Percentiles rank a stretch among this genome's conserved stretches.
Conservation (phyloP, 2,113 vertebrate species). For the Hydropotes inermis region DNA sequence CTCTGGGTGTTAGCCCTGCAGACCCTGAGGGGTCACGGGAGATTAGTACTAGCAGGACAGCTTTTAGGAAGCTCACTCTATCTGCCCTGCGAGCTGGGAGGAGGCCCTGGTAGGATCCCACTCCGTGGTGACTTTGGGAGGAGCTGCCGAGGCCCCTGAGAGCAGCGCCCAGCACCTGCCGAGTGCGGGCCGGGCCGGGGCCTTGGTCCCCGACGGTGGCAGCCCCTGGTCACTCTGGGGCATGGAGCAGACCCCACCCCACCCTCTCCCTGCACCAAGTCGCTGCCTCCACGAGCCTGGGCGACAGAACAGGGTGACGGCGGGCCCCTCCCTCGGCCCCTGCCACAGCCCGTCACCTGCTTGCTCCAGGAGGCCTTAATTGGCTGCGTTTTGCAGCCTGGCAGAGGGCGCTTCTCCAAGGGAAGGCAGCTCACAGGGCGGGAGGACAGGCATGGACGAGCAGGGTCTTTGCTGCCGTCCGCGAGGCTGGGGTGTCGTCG, state of each 20-base stretch:
- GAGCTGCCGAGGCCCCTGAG: neutral
- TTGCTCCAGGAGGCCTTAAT: neutral
- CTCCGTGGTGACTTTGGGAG: neutral
- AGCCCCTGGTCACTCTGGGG: neutral
- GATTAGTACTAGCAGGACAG: neutral
- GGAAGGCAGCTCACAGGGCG: neutral
- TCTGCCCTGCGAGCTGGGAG: neutral
- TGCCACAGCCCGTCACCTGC: neutral
- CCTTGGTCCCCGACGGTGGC: neutral
- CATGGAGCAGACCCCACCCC: neutral
- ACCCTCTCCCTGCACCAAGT: neutral
- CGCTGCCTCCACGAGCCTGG: rapidly evolving
- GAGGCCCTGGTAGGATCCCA: neutral
- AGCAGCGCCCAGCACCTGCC: neutral
- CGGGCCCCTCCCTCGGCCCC: neutral
- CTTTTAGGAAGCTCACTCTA: neutral
- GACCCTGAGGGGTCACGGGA: neutral
- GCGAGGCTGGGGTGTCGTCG: neutral
- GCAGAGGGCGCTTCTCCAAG: neutral
- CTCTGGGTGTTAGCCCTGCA: neutral
- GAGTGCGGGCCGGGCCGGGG: neutral
- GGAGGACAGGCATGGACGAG: neutral
- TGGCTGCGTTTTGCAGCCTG: conserved; percentile 8
- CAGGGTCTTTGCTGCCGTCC: neutral
- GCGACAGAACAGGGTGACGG: neutral